Evolutionary conservation across 2,797 vertebrate genomes (phyloP).

Genomic region (Leptoclinus maculatus): DNA sequence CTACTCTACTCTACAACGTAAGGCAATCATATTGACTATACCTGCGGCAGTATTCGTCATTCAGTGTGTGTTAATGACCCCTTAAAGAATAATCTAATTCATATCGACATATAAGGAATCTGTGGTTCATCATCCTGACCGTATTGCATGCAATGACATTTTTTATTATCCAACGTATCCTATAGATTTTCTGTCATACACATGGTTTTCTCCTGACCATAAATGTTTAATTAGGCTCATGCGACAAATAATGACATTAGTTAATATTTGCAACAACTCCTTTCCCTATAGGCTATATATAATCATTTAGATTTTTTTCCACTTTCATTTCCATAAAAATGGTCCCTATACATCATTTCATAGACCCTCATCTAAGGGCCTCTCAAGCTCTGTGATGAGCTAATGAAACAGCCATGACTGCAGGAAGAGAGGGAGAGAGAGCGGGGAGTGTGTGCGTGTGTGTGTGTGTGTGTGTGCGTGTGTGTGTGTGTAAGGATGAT

Average conservation of each 20-base stretch:
- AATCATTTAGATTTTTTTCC: background rate
- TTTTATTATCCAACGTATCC: background rate
- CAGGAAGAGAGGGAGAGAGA: conserved; percentile 24
- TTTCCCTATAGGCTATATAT: background rate
- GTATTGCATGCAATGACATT: conserved; percentile 1
- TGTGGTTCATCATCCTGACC: background rate
- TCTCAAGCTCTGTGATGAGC: conserved; percentile 53
- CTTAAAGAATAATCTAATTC: conserved; percentile 9
- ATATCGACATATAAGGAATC: background rate
- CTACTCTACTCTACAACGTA: conserved; percentile 89
- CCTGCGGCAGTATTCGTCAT: conserved; percentile 66
- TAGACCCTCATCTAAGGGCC: conserved; percentile 7
- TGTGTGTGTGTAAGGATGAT: conserved; percentile 28
- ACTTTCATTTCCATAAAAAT: background rate
- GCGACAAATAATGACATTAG: conserved; percentile 4
- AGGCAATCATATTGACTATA: conserved; percentile 73
- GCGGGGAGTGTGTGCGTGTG: conserved; percentile 2
- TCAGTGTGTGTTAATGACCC: conserved; percentile 17
- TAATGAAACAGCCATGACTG: conserved; percentile 71
- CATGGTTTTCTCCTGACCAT: conserved; percentile 7
- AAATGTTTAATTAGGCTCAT: conserved; percentile 26
- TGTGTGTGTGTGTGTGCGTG: conserved; percentile 16
- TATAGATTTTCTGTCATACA: background rate
- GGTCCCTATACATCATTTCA: conserved; percentile 10
- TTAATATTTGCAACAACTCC: background rate